phyloP scores from a whole-genome alignment of 1,140 invertebrate genomes.

The Phymorhynchus buccinoides region DNA sequence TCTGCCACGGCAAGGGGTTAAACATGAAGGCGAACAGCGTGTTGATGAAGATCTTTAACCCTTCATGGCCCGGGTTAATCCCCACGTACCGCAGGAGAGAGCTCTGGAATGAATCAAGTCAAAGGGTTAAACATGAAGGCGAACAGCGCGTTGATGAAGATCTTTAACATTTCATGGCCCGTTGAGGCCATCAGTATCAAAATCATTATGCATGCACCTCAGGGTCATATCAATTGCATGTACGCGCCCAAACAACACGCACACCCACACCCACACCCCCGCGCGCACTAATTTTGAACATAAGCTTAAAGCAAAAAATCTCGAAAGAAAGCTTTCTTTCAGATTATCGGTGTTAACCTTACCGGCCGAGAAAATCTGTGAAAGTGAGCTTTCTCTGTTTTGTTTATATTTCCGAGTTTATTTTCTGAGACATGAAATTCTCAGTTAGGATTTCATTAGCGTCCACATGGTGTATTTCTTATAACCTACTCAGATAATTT shows the following conservation, averaged over 20 bases:
- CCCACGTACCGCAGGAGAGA: conserved; percentile 38
- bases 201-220: too few species aligned
- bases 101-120: conserved; percentile 10
- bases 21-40: conserved; percentile 43
- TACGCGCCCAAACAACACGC: too few species aligned
- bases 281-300: not conserved
- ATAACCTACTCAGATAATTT: not conserved
- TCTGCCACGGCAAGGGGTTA: conserved; percentile 44
- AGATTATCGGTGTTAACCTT: too few species aligned
- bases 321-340: too few species aligned
- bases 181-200: too few species aligned
- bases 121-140: not conserved
- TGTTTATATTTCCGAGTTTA: too few species aligned
- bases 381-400: too few species aligned
- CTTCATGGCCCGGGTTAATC: conserved; percentile 33
- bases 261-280: not conserved
- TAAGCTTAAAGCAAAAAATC: too few species aligned
- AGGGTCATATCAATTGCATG: too few species aligned
- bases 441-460: not conserved
- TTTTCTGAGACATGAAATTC: too few species aligned
- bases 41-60: conserved; percentile 47
- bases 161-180: conserved; percentile 37
- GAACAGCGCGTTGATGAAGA: conserved; percentile 45
- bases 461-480: not conserved
- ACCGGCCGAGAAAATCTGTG: too few species aligned